Conservation (phyloP, 2,888 invertebrate species). For the Drosophila affinis region DNA sequence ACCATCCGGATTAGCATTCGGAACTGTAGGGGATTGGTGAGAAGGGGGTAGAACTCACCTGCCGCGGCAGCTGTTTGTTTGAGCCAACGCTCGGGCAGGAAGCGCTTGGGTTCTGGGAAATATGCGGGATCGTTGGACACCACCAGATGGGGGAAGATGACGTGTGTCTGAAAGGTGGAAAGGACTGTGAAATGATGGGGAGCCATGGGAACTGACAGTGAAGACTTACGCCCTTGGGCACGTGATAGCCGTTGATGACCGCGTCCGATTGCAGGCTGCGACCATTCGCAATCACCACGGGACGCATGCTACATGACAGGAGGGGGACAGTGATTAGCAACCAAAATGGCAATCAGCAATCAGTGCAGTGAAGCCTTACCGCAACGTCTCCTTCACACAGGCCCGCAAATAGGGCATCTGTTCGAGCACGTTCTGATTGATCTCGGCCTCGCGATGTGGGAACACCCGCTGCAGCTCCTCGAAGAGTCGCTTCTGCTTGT, state of each 20-base stretch:
- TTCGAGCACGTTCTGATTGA: slow-evolving; percentile 87
- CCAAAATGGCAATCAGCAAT: slow-evolving; percentile 2
- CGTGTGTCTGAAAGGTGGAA: slow-evolving; percentile 86
- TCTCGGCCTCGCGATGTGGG: slow-evolving; percentile 85
- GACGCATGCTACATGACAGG: slow-evolving; percentile 87
- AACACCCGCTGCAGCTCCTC: slow-evolving; percentile 86
- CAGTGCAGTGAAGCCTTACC: slow-evolving; percentile 84
- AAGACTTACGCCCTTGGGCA: slow-evolving; percentile 90
- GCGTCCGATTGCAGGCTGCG: slow-evolving; percentile 90
- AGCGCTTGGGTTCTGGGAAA: slow-evolving; percentile 88
- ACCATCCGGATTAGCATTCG: neutral
- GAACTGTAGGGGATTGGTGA: neutral
- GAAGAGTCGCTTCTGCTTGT: slow-evolving; percentile 87
- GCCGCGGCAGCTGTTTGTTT: slow-evolving; percentile 84
- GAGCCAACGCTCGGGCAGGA: slow-evolving; percentile 91
- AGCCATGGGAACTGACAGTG: neutral
- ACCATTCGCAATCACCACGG: slow-evolving; percentile 92
- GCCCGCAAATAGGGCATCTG: slow-evolving; percentile 89
- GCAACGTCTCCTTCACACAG: slow-evolving; percentile 90
- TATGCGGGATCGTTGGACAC: slow-evolving; percentile 89
- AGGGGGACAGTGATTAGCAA: neutral
- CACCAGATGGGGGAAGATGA: slow-evolving; percentile 91
- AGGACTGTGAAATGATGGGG: neutral
- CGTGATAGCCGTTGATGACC: slow-evolving; percentile 89
- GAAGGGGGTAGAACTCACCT: slow-evolving; percentile 65